Evolutionary conservation across 2,888 invertebrate genomes (phyloP).

Genomic region (Ametastegia equiseti): DNA sequence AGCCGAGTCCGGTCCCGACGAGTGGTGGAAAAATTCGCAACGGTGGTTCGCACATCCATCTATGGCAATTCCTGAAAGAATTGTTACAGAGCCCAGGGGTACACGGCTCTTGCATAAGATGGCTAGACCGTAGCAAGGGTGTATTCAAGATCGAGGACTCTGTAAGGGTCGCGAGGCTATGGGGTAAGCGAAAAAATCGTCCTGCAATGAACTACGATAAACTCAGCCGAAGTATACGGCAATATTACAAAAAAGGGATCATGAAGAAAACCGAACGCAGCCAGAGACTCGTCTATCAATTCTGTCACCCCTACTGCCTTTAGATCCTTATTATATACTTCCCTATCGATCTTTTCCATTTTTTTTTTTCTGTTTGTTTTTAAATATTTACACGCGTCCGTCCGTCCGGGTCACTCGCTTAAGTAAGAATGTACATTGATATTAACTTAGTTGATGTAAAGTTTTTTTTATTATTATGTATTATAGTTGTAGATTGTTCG

Average conservation of each 20-base stretch:
- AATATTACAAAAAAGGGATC: constrained; percentile 99
- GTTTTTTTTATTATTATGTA: too few relatives aligned
- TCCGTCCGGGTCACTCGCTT: constrained; percentile 12
- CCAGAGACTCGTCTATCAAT: constrained; percentile 98
- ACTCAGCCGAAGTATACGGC: constrained; percentile 96
- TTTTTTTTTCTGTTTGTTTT: too few relatives aligned
- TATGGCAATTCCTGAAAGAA: constrained; percentile 99
- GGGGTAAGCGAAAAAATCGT: constrained; percentile 98
- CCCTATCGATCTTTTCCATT: too few relatives aligned
- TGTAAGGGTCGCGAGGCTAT: constrained; percentile 96
- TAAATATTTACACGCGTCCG: neutral
- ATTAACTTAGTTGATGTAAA: too few relatives aligned
- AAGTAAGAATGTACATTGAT: too few relatives aligned
- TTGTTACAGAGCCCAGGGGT: constrained; percentile 91
- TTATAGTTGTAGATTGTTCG: too few relatives aligned
- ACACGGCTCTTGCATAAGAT: constrained; percentile 96
- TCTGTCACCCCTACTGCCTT: constrained; percentile 95
- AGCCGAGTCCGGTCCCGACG: constrained; percentile 69
- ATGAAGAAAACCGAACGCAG: constrained; percentile 99
- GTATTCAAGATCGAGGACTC: constrained; percentile 99
- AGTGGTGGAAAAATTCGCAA: constrained; percentile 64
- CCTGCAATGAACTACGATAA: constrained; percentile 99
- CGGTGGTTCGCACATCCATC: constrained; percentile 94
- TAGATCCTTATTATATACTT: constrained; percentile 78
- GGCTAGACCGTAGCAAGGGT: constrained; percentile 96